Conservation (phyloP, 2,888 invertebrate species). For the Junonia oenone region DNA sequence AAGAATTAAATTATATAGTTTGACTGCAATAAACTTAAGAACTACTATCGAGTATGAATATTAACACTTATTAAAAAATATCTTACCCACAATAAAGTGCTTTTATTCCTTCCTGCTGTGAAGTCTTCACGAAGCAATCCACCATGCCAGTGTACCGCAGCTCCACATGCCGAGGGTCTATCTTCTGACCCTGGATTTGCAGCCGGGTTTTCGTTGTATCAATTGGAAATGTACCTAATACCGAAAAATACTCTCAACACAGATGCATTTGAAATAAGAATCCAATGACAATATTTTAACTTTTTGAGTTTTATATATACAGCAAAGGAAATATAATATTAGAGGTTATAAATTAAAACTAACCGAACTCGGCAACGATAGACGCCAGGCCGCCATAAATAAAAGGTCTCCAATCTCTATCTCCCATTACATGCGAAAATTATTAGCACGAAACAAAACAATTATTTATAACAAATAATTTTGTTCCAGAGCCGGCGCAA, state of each 20-base stretch:
- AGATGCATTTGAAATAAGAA: background rate
- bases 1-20: no score
- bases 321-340: background rate
- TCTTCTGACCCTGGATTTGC: conserved; percentile 95
- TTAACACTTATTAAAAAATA: no score
- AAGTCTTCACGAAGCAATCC: conserved; percentile 93
- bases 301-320: background rate
- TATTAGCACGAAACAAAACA: conserved; percentile 2
- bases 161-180: conserved; percentile 85
- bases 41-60: no score
- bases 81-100: conserved; percentile 86
- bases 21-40: no score
- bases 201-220: conserved; percentile 96
- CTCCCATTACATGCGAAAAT: conserved; percentile 82
- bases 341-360: conserved; percentile 39
- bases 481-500: conserved; percentile 5
- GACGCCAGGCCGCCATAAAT: conserved; percentile 96
- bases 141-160: conserved; percentile 94
- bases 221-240: conserved; percentile 94
- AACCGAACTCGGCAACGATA: conserved; percentile 95
- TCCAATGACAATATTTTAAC: background rate
- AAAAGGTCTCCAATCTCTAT: conserved; percentile 94
- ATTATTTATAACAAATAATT: conserved; percentile 6
- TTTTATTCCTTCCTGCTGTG: conserved; percentile 90
- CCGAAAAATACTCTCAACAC: conserved; percentile 7